These are phyloP conservation scores for Himalopsyche anomala DNA, from an alignment of 2,888 invertebrate species.

Conservation along the genomic window DNA sequence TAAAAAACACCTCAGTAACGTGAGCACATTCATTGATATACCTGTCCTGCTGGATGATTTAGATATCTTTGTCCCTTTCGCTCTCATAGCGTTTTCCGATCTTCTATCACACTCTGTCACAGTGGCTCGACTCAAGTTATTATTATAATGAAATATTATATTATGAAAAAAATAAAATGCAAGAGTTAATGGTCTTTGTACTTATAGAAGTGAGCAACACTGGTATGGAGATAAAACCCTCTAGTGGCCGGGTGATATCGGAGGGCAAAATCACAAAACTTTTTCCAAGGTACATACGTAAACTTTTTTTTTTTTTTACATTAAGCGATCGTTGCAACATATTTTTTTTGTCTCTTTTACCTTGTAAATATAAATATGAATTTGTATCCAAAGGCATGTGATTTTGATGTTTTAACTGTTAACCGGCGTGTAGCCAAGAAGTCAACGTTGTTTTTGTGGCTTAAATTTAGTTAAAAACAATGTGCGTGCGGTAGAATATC, in stretches of 20 bases:
- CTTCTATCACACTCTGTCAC: background rate
- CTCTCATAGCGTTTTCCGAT: background rate
- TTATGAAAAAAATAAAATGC: conserved; percentile 21
- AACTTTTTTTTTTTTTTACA: too few species aligned
- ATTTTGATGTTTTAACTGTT: too few species aligned
- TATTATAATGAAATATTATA: conserved; percentile 34
- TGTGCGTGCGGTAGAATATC: too few species aligned
- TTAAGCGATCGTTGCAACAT: too few species aligned
- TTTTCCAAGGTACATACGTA: too few species aligned
- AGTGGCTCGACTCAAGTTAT: background rate
- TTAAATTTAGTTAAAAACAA: too few species aligned
- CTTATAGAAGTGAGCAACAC: conserved; percentile 23
- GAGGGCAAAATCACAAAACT: too few species aligned
- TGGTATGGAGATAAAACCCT: conserved; percentile 20
- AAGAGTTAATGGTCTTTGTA: conserved; percentile 25
- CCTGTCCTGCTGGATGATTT: background rate
- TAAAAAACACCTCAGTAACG: background rate
- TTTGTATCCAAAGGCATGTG: too few species aligned
- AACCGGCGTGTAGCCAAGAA: too few species aligned
- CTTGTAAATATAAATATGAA: too few species aligned
- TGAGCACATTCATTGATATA: conserved; percentile 21
- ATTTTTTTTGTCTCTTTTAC: too few species aligned
- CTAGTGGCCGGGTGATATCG: background rate
- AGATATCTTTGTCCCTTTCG: background rate
- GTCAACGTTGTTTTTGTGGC: too few species aligned